Evolutionary conservation across 1,140 invertebrate genomes (phyloP), one percentile per base, ranked within the genome.

Genomic region (Diploscapter pachys): DNA sequence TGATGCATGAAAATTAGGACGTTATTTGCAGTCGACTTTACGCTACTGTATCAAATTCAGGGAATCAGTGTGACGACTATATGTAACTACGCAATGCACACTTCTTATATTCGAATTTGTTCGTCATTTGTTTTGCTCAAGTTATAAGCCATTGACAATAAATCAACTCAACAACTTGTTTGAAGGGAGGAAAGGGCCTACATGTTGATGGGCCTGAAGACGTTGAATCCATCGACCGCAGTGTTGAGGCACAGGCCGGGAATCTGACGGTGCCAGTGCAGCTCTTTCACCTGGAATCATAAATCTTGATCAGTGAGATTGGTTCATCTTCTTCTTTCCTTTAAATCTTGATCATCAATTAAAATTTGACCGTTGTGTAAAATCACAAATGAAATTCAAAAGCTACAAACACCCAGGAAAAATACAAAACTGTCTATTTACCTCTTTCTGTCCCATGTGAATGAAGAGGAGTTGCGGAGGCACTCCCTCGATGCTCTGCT

Each of bases 161-260:
- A 31, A 31, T 31, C 31, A 31, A 31, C 31, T 31, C 31, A 31
- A 31, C 31, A 31, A 31, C 31, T 31, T 31, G 31, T 31, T 31
- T 31, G 31, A 3, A 52, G n/a, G 54, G 49, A 11, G 13, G 49
- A 70, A 31, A 13, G n/a, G 11, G 59, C 48, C 91, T 89, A 98
- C 77, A 96, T 91, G 90, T 94, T 97, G 79, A 98, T 96, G n/a
- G 96, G 97, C 88, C 93, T 91, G 86, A 99, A 99, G 83, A 98
- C 90, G 89, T 99, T 96, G 82, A 99, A 97, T 63, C 95, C 96
- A 85, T 91, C 92, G 75, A 92, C 89, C 50, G 96, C 93, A 48
- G 96, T 99, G 55, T 93, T 95, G n/a, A 99, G 89, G 53, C 99
- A 88, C 3, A 95, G 90, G 9, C 96, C 95, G 8, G 95, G 91